These are phyloP conservation scores for Ptilonorhynchus violaceus DNA, from an alignment of 2,113 vertebrate species.

Conservation along the genomic window DNA sequence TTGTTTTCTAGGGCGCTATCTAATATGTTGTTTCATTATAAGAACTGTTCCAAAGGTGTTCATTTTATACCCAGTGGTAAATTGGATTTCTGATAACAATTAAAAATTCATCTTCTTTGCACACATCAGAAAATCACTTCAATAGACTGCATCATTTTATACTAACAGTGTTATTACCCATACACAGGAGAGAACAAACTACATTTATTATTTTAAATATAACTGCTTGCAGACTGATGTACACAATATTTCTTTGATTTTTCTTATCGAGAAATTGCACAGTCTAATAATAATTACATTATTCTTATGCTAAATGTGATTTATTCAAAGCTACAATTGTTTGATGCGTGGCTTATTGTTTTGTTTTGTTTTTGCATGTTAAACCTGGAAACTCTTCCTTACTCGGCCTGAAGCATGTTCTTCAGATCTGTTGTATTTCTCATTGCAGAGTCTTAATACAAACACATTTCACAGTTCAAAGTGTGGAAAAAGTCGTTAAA, in stretches of 20 bases:
- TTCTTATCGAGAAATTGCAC: background rate
- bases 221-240: background rate
- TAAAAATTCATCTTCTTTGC: background rate
- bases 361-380: constrained; percentile 8
- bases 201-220: background rate
- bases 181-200: background rate
- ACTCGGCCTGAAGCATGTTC: constrained; percentile 60
- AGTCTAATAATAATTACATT: background rate
- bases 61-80: background rate
- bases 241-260: background rate
- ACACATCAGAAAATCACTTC: background rate
- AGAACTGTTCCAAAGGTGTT: background rate
- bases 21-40: background rate
- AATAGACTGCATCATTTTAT: background rate
- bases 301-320: background rate
- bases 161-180: background rate
- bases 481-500: constrained; percentile 81
- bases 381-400: constrained; percentile 69
- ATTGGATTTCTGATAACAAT: background rate
- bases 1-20: background rate
- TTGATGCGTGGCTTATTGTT: background rate
- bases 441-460: constrained; percentile 72
- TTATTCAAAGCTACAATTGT: constrained; percentile 27
- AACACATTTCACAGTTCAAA: constrained; percentile 70
- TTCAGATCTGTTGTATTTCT: constrained; percentile 77